These are phyloP conservation scores for Centrocercus urophasianus DNA, from an alignment of 2,113 vertebrate species.

Conservation along the genomic window DNA sequence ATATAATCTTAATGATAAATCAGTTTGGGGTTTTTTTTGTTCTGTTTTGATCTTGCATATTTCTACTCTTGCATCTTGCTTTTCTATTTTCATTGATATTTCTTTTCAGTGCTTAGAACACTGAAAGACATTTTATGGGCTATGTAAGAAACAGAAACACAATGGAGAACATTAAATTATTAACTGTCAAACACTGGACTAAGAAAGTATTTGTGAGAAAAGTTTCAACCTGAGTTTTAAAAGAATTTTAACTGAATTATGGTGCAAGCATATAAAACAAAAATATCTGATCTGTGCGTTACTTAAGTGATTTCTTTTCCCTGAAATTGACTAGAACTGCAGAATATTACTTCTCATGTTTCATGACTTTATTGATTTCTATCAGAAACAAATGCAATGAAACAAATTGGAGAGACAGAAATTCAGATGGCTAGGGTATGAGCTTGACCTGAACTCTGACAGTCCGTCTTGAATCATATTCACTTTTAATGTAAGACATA, in stretches of 20 bases:
- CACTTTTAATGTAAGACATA: neutral
- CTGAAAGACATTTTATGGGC: neutral
- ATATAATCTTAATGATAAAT: constrained; percentile 6
- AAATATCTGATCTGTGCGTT: neutral
- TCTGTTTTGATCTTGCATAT: neutral
- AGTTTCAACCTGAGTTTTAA: neutral
- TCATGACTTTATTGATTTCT: neutral
- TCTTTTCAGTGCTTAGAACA: neutral
- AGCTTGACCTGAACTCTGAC: neutral
- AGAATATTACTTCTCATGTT: neutral
- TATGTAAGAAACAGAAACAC: neutral
- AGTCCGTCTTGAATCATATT: neutral
- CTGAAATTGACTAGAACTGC: neutral
- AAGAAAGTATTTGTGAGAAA: neutral
- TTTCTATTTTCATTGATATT: constrained; percentile 5
- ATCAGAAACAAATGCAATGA: neutral
- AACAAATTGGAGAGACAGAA: neutral
- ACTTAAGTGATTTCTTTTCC: neutral
- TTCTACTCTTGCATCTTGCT: constrained; percentile 2
- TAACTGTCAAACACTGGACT: neutral
- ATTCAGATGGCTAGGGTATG: neutral
- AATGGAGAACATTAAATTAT: neutral
- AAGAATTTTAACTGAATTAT: neutral
- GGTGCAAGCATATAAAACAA: neutral
- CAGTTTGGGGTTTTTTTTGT: neutral